A percentile compares a stretch with the other conserved stretches of the same genome.
phyloP scores from a whole-genome alignment of 2,113 vertebrate genomes.

The Agelaius phoeniceus region DNA sequence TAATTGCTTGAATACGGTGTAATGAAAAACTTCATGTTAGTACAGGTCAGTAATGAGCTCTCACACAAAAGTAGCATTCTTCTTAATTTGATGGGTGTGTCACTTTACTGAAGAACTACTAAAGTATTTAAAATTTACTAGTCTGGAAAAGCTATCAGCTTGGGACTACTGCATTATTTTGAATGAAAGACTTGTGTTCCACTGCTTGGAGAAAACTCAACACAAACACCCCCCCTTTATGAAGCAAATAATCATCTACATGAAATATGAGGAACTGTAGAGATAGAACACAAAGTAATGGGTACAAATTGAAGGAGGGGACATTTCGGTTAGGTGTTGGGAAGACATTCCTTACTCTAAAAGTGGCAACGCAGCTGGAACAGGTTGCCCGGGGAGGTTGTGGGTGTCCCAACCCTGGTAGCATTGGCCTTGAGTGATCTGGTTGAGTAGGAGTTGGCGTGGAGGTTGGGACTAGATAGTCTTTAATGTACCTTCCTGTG shows the following conservation, averaged over 20 bases:
- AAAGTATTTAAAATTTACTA: neutral
- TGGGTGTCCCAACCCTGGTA: neutral
- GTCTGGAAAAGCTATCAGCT: neutral
- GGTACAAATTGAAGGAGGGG: neutral
- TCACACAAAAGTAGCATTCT: neutral
- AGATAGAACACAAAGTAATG: neutral
- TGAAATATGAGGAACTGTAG: neutral
- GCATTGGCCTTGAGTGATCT: neutral
- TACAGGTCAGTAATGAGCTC: neutral
- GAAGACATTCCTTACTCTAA: neutral
- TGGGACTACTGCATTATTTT: neutral
- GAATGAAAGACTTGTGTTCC: neutral
- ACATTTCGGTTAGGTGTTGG: neutral
- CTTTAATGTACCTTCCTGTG: neutral
- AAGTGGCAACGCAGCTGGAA: neutral
- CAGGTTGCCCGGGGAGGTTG: neutral
- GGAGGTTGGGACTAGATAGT: neutral
- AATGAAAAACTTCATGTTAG: neutral
- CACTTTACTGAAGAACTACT: neutral
- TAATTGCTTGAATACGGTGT: neutral
- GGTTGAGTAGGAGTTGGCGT: neutral
- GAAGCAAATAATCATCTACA: neutral
- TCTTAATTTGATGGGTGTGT: neutral
- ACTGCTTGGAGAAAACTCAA: neutral
- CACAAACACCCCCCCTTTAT: fast-evolving